These are phyloP conservation scores for Onthophagus sagittarius DNA, from an alignment of 2,888 invertebrate species.

Conservation along the genomic window DNA sequence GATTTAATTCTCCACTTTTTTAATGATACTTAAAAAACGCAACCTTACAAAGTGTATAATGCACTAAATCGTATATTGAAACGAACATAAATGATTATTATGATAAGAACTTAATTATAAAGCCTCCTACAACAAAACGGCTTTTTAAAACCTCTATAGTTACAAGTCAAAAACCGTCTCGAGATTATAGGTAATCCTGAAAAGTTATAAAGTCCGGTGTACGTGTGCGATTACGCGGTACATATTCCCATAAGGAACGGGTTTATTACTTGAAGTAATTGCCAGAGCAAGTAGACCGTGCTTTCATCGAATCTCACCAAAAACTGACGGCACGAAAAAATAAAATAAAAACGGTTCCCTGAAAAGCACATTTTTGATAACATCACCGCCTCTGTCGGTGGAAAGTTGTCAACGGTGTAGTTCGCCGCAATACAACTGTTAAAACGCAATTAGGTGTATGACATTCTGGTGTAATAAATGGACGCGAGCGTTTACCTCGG, in stretches of 20 bases:
- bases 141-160: background rate
- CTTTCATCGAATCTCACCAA: slow-evolving; percentile 27
- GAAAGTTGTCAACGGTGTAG: slow-evolving; percentile 29
- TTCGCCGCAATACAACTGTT: slow-evolving; percentile 29
- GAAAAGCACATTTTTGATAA: slow-evolving; percentile 33
- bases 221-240: background rate
- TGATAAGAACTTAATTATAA: background rate
- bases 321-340: slow-evolving; percentile 26
- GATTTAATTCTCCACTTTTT: background rate
- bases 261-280: slow-evolving; percentile 30
- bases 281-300: slow-evolving; percentile 34
- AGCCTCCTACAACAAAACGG: background rate
- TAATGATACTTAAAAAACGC: background rate
- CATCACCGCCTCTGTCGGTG: slow-evolving; percentile 28
- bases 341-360: slow-evolving; percentile 33
- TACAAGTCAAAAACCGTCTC: background rate
- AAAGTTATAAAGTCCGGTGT: background rate
- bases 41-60: background rate
- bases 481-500: background rate
- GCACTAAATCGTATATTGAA: background rate
- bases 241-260: slow-evolving; percentile 3
- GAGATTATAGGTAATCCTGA: background rate
- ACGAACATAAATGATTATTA: background rate
- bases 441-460: slow-evolving; percentile 28
- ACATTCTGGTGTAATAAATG: slow-evolving; percentile 14